Evolutionary conservation across 2,888 invertebrate genomes (phyloP), one percentile per base, ranked within the genome.

Genomic region (Caenorhabditis sp.): DNA sequence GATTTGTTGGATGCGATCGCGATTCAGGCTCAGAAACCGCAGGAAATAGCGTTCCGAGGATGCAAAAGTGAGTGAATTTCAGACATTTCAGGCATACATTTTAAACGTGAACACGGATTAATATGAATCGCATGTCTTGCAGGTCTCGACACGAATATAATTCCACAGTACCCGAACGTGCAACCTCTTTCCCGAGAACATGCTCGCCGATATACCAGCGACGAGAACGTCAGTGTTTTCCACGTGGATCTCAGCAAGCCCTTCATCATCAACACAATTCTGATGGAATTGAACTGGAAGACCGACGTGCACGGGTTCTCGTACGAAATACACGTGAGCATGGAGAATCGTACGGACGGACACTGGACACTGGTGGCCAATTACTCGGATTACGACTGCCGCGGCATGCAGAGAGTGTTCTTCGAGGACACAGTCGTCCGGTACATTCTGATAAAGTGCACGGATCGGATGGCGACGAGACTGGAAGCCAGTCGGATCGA

Each of bases 351-450:
- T 4, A 13, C 8, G 4, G 65, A 59, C 13, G 48, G n/a, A 8
- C 30, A 96, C 90, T 99, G 98, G 96, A 93, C 94, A 78, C 92
- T 94, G 72, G 93, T 99, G 62, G 92, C 97, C 77, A 97, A 99
- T 91, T 94, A 98, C 91, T 93, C 94, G 80, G 92, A 93, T 81
- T 96, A 94, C 91, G 93, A 93, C 89, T 99, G 99, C 90, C 93
- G 99, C 74, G 96, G 96, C 17, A 96, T 95, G 95, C 99, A 99
- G 91, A 93, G 93, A 89, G 92, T 99, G 53, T 96, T 94, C 91
- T 99, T 99, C 90, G 92, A 93, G 83, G 92, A 94, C 35, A 91
- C 95, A 72, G 96, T 97, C 61, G 95, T 96, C 94, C 91, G 91
- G 78, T 92, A 89, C 85, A 90, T 92, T 39, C 89, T 91, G 50